Percentiles rank a stretch among this genome's conserved stretches.
These are phyloP conservation scores for Druceiella hillmani DNA, from an alignment of 2,888 invertebrate genomes.

Conservation along the genomic window DNA sequence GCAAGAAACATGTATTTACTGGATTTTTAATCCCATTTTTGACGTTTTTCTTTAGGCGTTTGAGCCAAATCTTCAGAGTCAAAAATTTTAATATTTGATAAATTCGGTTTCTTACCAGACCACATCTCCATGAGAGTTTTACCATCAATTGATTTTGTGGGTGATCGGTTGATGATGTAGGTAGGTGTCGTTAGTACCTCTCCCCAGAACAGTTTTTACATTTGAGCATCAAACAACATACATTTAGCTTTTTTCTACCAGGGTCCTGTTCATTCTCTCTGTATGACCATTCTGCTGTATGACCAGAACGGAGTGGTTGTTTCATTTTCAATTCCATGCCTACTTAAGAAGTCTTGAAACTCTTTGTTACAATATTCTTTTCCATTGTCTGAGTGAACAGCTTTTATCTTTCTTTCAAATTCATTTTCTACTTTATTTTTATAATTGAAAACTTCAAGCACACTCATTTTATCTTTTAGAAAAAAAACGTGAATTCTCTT, in stretches of 20 bases:
- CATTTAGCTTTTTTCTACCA: conserved; percentile 11
- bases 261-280: conserved; percentile 11
- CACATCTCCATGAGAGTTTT: conserved; percentile 11
- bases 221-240: conserved; percentile 9
- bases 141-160: conserved; percentile 2
- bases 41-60: too few species aligned
- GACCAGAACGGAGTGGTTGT: conserved; percentile 5
- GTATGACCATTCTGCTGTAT: conserved; percentile 10
- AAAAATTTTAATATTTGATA: conserved; percentile 13
- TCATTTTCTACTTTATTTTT: conserved; percentile 11
- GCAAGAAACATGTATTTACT: too few species aligned
- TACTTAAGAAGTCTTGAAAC: conserved; percentile 7
- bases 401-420: conserved; percentile 8
- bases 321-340: conserved; percentile 6
- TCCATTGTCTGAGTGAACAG: conserved; percentile 11
- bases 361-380: conserved; percentile 9
- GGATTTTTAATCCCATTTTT: too few species aligned
- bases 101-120: conserved; percentile 7
- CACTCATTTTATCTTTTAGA: conserved; percentile 12
- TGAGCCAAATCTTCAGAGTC: conserved; percentile 12
- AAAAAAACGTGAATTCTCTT: conserved; percentile 14
- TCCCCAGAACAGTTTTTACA: conserved; percentile 10
- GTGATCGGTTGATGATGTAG: conserved; percentile 12
- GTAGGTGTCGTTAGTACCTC: conserved; percentile 13
- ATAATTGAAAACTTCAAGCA: conserved; percentile 12